Percentiles rank a stretch among this genome's conserved stretches.
Conservation (phyloP, 2,113 vertebrate species). For the Micromys minutus region DNA sequence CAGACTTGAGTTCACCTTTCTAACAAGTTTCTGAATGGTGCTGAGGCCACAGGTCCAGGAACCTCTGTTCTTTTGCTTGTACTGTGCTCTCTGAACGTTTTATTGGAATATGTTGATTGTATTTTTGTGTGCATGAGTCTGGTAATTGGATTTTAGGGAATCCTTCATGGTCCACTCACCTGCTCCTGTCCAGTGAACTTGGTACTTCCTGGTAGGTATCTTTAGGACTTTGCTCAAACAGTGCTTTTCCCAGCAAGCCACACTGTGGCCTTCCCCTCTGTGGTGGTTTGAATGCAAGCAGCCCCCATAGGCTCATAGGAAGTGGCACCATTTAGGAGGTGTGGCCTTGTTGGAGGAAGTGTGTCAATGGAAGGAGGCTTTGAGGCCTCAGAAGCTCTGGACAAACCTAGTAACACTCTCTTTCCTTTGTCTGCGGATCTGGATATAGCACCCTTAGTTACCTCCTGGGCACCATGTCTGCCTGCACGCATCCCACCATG, state of each 20-base stretch:
- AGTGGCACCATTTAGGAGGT: not conserved
- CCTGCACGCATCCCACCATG: not conserved
- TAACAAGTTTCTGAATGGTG: not conserved
- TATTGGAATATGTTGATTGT: not conserved
- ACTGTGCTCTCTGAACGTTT: not conserved
- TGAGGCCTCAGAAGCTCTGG: not conserved
- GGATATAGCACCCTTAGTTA: not conserved
- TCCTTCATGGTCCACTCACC: not conserved
- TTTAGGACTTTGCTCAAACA: not conserved
- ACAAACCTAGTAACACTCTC: not conserved
- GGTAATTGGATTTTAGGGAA: not conserved
- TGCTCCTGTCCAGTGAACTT: not conserved
- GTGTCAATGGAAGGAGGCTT: not conserved
- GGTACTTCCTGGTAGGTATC: not conserved
- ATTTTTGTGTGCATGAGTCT: not conserved
- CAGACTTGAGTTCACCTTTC: not conserved
- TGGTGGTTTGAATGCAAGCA: not conserved
- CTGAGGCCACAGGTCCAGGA: not conserved
- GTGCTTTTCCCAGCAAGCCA: not conserved
- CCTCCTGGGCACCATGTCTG: not conserved
- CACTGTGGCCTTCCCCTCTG: not conserved
- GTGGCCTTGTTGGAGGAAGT: not conserved
- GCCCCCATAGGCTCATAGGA: not conserved
- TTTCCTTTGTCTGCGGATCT: not conserved
- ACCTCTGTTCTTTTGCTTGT: not conserved